Base-by-base conservation (phyloP, 64 coral and sea anemone species). In the Porites australiensis region DNA sequence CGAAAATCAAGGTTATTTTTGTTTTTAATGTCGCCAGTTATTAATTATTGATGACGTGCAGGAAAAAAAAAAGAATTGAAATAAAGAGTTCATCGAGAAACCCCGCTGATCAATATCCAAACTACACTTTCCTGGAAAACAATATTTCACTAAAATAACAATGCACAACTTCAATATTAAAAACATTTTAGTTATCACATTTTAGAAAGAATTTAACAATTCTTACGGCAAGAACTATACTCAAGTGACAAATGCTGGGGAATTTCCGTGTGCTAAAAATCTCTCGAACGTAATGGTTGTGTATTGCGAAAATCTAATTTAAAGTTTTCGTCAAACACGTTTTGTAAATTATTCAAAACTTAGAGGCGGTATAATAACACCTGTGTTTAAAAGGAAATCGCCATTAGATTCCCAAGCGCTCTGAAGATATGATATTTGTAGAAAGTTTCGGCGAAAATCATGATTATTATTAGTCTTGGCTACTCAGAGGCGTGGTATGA, bases 71-170 rank as follows among this genome's bases (percentile, higher is more conserved):
- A 84, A 19, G 81, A 84, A 84, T 84, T 84, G 81, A 68, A 84
- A 84, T 84, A 46, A 84, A 69, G 81, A 84, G 44, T 68, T 46
- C 81, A 51, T 13, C 51, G 2, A 66, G 81, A 60, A 22, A 48
- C 44, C 81, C 81, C 58, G 46, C 61, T 51, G 81, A 69, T 84
- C 10, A 68, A 16, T 46, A 69, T 19, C 47, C 81, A 68, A 84
- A 84, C 69, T 70, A 84, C 81, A 68, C 46, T 83, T 84, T 83
- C 79, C 66, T 84, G 15, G 46, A 84, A 67, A 52, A 84, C 27
- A 37, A 37, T 37, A 57, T 7, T 57, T 12, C 54, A 57, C 12
- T 12, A 57, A 57, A 55, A 55, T 55, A 55, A 7, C 11, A 57
- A 37, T 37, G 27, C 27, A 59, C 58, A 9, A 9, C 58, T 59